Evolutionary conservation across 2,797 vertebrate species (phyloP).

Genomic region (Spinus pinus): DNA sequence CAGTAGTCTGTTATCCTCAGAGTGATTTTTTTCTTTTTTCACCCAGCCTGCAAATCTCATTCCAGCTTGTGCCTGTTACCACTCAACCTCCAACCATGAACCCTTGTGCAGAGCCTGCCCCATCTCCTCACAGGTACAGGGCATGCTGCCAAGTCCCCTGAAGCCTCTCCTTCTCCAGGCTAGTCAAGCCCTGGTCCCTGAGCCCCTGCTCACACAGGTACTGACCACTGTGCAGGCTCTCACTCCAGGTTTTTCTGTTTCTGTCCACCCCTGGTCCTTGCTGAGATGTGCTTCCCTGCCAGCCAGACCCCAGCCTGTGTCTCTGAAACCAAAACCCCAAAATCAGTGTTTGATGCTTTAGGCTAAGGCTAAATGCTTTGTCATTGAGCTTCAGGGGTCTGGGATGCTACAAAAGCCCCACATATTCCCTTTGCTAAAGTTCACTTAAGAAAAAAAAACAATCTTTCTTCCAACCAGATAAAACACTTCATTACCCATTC

Average conservation of each 20-base stretch:
- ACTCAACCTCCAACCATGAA: fast-evolving
- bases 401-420: not conserved
- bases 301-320: fast-evolving
- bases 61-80: not conserved
- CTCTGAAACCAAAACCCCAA: not conserved
- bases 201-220: not conserved
- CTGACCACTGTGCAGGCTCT: not conserved
- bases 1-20: not conserved
- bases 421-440: not conserved
- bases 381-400: not conserved
- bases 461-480: not conserved
- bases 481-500: not conserved
- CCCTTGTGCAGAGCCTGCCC: not conserved
- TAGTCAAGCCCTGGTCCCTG: not conserved
- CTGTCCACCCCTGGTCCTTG: fast-evolving
- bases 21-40: not conserved
- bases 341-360: not conserved
- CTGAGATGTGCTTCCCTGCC: not conserved
- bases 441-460: not conserved
- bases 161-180: not conserved
- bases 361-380: not conserved
- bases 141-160: not conserved
- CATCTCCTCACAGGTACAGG: not conserved
- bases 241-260: not conserved
- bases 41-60: not conserved